phyloP scores from a whole-genome alignment of 2,888 invertebrate genomes.

The Pelosia muscerda region DNA sequence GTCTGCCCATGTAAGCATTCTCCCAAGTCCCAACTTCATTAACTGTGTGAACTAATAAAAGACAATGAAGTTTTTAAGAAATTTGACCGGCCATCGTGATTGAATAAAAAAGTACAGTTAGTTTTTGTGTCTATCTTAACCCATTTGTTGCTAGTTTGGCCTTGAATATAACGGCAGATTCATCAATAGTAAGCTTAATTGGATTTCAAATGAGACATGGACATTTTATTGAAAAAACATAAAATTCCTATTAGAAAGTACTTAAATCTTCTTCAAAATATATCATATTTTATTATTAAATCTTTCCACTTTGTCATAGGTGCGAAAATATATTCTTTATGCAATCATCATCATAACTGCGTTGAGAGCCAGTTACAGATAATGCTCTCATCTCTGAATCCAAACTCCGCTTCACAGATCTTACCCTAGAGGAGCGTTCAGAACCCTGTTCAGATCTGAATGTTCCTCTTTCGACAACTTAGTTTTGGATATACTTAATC shows the following conservation, averaged over 20 bases:
- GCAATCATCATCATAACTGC: background rate
- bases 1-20: conserved; percentile 14
- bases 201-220: background rate
- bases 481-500: background rate
- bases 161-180: conserved; percentile 6
- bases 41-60: background rate
- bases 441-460: too few species aligned
- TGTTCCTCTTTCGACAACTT: too few species aligned
- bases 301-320: background rate
- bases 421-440: too few species aligned
- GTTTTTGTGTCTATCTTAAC: background rate
- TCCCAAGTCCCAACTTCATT: background rate
- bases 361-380: background rate
- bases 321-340: background rate
- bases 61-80: background rate
- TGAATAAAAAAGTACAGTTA: background rate
- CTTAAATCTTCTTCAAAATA: too few species aligned
- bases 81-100: too few species aligned
- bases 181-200: background rate
- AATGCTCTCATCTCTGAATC: background rate
- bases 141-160: conserved; percentile 7
- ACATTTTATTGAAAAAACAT: background rate
- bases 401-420: background rate
- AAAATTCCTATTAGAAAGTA: background rate
- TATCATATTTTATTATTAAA: background rate